These are phyloP conservation scores for Rhopalosiphum nymphaeae DNA, from an alignment of 2,888 invertebrate species.

Conservation along the genomic window DNA sequence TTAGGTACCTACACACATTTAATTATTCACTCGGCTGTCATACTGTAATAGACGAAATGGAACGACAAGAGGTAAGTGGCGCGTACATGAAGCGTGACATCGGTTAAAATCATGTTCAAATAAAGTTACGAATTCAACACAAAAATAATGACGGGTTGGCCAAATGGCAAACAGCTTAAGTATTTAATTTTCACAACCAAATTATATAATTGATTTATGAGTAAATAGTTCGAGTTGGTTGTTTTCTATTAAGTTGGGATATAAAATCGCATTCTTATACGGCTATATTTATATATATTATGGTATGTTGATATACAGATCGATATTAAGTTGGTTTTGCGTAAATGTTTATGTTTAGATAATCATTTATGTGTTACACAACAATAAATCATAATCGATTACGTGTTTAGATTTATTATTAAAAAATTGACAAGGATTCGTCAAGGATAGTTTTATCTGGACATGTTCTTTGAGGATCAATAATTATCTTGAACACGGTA, in stretches of 20 bases:
- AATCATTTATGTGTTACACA: neutral
- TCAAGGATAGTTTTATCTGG: neutral
- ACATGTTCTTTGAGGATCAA: neutral
- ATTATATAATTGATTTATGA: neutral
- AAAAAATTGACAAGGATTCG: neutral
- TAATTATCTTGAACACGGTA: neutral
- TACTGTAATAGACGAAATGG: neutral
- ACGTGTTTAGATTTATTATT: neutral
- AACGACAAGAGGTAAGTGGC: neutral
- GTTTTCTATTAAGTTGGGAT: neutral
- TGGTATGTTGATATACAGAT: neutral
- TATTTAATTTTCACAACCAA: neutral
- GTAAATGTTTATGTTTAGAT: neutral
- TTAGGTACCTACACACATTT: neutral
- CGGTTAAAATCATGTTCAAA: neutral
- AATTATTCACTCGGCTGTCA: conserved; percentile 17
- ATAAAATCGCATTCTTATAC: neutral
- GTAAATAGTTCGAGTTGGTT: neutral
- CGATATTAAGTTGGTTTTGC: neutral
- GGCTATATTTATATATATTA: neutral
- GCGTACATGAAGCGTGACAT: neutral
- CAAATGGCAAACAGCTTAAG: neutral
- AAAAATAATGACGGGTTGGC: neutral
- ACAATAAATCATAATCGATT: neutral
- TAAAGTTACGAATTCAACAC: neutral